phyloP scores from a whole-genome alignment of 37 sponge, comb jelly and placozoan genomes.

The Geodia barretti region DNA sequence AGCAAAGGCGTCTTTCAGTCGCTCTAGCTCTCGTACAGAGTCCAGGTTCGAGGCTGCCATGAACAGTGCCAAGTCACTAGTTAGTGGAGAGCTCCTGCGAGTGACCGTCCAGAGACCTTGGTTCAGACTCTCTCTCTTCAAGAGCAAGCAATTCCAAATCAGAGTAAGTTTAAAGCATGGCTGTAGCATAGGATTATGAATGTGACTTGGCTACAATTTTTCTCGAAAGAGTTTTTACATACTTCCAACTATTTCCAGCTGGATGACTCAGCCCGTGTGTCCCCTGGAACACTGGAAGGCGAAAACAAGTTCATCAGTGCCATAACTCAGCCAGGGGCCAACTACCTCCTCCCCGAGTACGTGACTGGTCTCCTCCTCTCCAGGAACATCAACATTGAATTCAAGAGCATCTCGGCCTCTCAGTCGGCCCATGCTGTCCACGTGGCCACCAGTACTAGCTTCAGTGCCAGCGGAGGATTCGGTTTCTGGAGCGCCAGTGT shows the following conservation, averaged over 20 bases:
- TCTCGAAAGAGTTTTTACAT: neutral
- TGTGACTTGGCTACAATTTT: too few species aligned
- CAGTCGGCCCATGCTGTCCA: neutral
- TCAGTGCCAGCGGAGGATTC: constrained; percentile 1
- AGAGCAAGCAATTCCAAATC: constrained; percentile 20
- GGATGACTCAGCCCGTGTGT: neutral
- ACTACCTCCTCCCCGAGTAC: constrained; percentile 45
- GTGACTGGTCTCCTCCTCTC: constrained; percentile 24
- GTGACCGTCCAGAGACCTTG: constrained; percentile 55
- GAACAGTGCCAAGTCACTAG: constrained; percentile 15
- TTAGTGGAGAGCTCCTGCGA: constrained; percentile 50
- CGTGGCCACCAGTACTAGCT: neutral
- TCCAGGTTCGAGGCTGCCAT: neutral
- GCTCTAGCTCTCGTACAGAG: neutral
- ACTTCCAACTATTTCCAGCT: neutral
- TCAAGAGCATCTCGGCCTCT: neutral
- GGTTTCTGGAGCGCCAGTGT: constrained; percentile 6
- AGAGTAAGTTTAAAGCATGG: constrained; percentile 7
- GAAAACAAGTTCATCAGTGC: neutral
- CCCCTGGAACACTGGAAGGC: neutral
- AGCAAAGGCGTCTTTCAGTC: neutral
- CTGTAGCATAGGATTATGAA: too few species aligned
- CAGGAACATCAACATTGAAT: constrained; percentile 29
- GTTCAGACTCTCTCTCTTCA: constrained; percentile 56
- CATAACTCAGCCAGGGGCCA: neutral